Evolutionary conservation across 2,888 invertebrate species (phyloP).

Genomic region (Noctua janthe): DNA sequence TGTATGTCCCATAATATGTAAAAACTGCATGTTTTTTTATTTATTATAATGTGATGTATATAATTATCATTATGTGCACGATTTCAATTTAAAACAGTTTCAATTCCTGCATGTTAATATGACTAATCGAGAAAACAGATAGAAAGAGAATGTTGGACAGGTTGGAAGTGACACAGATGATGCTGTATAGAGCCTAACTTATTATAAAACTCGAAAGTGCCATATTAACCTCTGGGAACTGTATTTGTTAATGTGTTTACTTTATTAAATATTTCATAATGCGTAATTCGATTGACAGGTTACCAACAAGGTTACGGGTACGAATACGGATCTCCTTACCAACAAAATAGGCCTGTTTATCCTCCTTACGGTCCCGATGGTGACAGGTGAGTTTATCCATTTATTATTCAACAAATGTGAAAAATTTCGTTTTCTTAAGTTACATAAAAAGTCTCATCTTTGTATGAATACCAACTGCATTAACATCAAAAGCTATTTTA

Average conservation of each 20-base stretch:
- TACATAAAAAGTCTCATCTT: background rate
- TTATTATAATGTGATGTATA: conserved; percentile 33
- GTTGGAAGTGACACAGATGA: background rate
- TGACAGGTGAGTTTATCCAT: conserved; percentile 89
- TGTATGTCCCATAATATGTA: conserved; percentile 20
- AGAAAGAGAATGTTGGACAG: background rate
- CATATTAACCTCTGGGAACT: background rate
- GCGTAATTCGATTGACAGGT: conserved; percentile 82
- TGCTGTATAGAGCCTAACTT: background rate
- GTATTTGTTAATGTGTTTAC: conserved; percentile 13
- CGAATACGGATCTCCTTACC: conserved; percentile 92
- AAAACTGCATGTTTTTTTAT: conserved; percentile 47
- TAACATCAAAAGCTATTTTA: background rate
- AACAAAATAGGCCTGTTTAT: conserved; percentile 94
- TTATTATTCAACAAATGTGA: background rate
- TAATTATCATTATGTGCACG: conserved; percentile 26
- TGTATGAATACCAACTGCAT: background rate
- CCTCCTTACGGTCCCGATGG: conserved; percentile 94
- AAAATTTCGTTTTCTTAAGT: background rate
- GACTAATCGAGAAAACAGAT: background rate
- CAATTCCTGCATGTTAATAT: background rate
- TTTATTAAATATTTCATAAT: conserved; percentile 11
- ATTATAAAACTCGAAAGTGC: conserved; percentile 7
- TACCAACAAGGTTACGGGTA: conserved; percentile 92
- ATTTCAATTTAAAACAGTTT: conserved; percentile 1